A percentile compares a stretch with the other conserved stretches of the same genome.
Evolutionary conservation across 2,113 vertebrate genomes (phyloP).

Genomic region (Zeus faber): DNA sequence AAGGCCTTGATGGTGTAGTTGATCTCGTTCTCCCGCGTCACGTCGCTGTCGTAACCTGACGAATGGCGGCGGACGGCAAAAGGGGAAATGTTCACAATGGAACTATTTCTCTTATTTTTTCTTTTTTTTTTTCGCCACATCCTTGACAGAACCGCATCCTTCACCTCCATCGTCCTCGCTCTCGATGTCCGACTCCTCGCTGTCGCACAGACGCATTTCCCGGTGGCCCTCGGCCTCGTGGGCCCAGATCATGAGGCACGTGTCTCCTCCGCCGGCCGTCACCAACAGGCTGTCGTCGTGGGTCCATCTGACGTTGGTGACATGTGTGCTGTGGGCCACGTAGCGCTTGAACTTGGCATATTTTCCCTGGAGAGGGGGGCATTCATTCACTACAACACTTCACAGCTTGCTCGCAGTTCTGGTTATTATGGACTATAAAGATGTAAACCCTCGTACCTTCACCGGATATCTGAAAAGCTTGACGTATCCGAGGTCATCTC

Average conservation of each 20-base stretch:
- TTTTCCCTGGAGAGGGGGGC: slow-evolving; percentile 79
- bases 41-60: slow-evolving; percentile 96
- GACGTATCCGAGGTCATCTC: slow-evolving; percentile 96
- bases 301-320: slow-evolving; percentile 95
- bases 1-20: slow-evolving; percentile 97
- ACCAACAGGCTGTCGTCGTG: slow-evolving; percentile 90
- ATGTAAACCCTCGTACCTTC: slow-evolving; percentile 79
- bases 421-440: not conserved
- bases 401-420: too few species aligned
- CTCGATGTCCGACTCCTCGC: slow-evolving; percentile 94
- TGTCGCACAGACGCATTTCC: slow-evolving; percentile 86
- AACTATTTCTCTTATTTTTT: too few species aligned
- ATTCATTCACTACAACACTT: not conserved
- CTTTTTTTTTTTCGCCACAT: not conserved
- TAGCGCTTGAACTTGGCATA: slow-evolving; percentile 96
- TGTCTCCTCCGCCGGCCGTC: slow-evolving; percentile 89
- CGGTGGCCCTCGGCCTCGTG: slow-evolving; percentile 85
- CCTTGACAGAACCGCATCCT: slow-evolving; percentile 9
- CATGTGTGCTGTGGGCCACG: slow-evolving; percentile 93
- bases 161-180: slow-evolving; percentile 96
- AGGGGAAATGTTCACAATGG: too few species aligned
- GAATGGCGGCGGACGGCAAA: not conserved
- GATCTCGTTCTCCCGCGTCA: slow-evolving; percentile 94
- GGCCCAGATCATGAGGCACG: slow-evolving; percentile 95
- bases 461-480: slow-evolving; percentile 95